Conservation (phyloP, 2,797 vertebrate genomes). For the Falco naumanni region DNA sequence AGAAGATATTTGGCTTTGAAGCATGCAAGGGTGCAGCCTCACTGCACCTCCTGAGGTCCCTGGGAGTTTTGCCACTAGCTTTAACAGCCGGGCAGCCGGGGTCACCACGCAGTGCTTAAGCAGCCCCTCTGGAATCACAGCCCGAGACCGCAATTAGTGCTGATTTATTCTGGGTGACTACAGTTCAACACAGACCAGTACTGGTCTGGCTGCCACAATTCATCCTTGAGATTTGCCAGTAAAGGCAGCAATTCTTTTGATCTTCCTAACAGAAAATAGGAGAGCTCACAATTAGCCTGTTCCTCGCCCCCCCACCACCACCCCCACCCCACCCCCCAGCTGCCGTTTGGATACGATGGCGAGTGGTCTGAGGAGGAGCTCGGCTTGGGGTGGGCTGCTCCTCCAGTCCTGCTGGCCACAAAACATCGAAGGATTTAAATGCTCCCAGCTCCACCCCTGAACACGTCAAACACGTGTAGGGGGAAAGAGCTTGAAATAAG, state of each 20-base stretch:
- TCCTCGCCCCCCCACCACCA: neutral
- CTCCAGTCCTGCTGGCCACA: neutral
- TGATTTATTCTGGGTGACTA: conserved; percentile 72
- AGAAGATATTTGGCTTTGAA: neutral
- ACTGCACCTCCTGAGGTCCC: neutral
- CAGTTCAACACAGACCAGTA: conserved; percentile 59
- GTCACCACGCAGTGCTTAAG: conserved; percentile 12
- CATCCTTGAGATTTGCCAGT: conserved; percentile 70
- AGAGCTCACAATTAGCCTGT: conserved; percentile 61
- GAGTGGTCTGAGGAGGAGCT: neutral
- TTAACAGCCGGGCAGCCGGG: neutral
- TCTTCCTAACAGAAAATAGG: conserved; percentile 69
- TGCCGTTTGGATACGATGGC: conserved; percentile 28
- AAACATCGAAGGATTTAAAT: neutral
- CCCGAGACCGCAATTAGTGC: conserved; percentile 69
- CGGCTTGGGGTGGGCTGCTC: neutral
- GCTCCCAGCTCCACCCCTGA: neutral
- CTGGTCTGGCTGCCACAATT: conserved; percentile 54
- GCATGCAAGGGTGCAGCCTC: conserved; percentile 10
- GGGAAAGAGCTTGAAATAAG: neutral
- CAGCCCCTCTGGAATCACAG: conserved; percentile 59
- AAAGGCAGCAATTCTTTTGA: conserved; percentile 69
- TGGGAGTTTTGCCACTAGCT: neutral
- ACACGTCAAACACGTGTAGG: neutral
- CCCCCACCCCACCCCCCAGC: neutral